Percentiles rank a stretch among this genome's conserved stretches.
Conservation (phyloP, 1,140 invertebrate genomes). For the Dendrolimus punctatus region DNA sequence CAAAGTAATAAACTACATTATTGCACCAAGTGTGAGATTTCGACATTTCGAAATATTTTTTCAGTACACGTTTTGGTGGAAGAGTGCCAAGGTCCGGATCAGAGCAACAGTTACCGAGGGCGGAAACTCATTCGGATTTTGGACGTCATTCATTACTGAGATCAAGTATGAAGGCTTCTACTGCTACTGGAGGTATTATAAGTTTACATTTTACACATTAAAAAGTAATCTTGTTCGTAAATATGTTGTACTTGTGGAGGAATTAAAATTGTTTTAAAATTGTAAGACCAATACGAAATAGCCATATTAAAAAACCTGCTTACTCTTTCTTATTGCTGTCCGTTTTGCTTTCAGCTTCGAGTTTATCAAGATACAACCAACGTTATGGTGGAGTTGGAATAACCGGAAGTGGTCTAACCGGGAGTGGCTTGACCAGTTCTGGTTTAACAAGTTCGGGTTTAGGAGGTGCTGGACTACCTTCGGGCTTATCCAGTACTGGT, state of each 20-base stretch:
- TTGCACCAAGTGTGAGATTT: neutral
- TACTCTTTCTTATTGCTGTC: neutral
- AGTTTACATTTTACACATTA: neutral
- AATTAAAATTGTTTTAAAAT: no score
- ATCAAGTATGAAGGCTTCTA: slow-evolving; percentile 80
- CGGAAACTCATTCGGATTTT: slow-evolving; percentile 82
- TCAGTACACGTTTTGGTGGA: slow-evolving; percentile 47
- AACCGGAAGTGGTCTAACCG: slow-evolving; percentile 42
- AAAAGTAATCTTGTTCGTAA: no score
- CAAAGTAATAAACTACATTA: neutral
- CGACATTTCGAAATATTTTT: slow-evolving; percentile 11
- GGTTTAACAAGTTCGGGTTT: slow-evolving; percentile 37
- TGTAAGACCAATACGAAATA: no score
- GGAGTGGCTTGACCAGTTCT: slow-evolving; percentile 39
- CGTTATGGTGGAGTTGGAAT: slow-evolving; percentile 59
- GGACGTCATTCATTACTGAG: slow-evolving; percentile 82
- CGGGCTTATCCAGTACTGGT: slow-evolving; percentile 50
- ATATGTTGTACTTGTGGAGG: no score
- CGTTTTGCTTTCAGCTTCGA: slow-evolving; percentile 38
- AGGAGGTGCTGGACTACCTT: slow-evolving; percentile 42
- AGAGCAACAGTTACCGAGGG: slow-evolving; percentile 87
- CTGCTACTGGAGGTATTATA: slow-evolving; percentile 37
- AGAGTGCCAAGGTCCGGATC: slow-evolving; percentile 86
- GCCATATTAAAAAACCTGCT: no score
- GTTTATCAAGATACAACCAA: slow-evolving; percentile 57